phyloP scores from a whole-genome alignment of 1,140 invertebrate species.

The Diabrotica virgifera region DNA sequence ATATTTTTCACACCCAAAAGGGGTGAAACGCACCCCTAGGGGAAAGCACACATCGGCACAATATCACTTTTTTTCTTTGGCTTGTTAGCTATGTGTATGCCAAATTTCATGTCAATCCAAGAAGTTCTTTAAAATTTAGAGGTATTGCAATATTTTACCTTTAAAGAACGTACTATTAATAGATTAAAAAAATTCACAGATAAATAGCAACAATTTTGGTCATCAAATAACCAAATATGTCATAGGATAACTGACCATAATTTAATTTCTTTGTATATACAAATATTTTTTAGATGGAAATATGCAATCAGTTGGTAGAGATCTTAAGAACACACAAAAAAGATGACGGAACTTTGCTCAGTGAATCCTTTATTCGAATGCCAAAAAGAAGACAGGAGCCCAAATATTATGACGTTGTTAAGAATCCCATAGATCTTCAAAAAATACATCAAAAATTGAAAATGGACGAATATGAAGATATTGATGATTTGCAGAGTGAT shows the following conservation, averaged over 20 bases:
- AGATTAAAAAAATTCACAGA: too few species aligned
- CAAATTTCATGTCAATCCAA: too few species aligned
- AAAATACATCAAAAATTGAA: conserved; percentile 95
- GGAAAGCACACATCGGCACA: too few species aligned
- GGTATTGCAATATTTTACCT: too few species aligned
- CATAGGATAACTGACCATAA: neutral
- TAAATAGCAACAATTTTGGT: too few species aligned
- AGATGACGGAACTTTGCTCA: conserved; percentile 85
- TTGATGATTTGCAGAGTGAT: conserved; percentile 83
- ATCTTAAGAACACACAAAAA: conserved; percentile 87
- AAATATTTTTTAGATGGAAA: conserved; percentile 63
- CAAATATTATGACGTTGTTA: conserved; percentile 86
- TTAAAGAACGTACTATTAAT: too few species aligned
- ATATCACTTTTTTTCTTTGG: too few species aligned
- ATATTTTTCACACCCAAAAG: too few species aligned
- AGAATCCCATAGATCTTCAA: conserved; percentile 89
- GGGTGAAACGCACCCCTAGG: too few species aligned
- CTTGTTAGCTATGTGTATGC: too few species aligned
- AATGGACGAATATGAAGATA: conserved; percentile 89
- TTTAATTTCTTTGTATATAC: conserved; percentile 13
- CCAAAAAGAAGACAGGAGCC: conserved; percentile 89
- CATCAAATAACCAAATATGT: too few species aligned
- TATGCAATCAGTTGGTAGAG: conserved; percentile 91
- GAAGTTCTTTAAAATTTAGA: too few species aligned
- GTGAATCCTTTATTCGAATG: conserved; percentile 91